Evolutionary conservation across 2,113 vertebrate species (phyloP), one percentile per base, ranked within the genome.

Genomic region (Semnornis frantzii): DNA sequence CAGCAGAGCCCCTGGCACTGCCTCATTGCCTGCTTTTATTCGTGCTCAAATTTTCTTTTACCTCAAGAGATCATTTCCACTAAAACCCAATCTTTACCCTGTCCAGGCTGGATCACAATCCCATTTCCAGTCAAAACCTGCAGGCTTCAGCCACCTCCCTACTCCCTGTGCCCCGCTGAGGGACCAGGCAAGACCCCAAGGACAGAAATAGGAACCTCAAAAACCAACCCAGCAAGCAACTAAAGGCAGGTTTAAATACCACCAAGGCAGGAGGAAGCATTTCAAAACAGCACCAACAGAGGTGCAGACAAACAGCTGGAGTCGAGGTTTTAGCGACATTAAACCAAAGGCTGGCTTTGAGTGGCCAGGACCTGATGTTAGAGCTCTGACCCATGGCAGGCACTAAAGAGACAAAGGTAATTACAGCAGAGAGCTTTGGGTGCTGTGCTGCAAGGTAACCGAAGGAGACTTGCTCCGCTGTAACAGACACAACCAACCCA

Each of bases 61-160:
- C 59, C 37, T 72, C 64, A 54, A 42, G 50, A 21, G 14, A 27
- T 28, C 6, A 0, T 39, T 86, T 37, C 9, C 55, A 33, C 59
- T 2, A 2, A 83, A 86, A 6, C 2, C 5, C 42, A 2, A 2
- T 9, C n/a, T 85, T 73, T 20, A 1, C 33, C 3, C 0, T 10
- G 64, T 5, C n/a, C 20, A 55, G 34, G 12, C 37, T 27, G 33
- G 50, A 6, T 9, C 5, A 23, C 59, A 82, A 63, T 31, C 4
- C 10, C 34, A 18, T 2, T 1, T 1, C 20, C 3, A 1, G 12
- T 5, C 39, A 34, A 71, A 44, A 33, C 23, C 39, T 24, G 9
- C 31, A 23, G 5, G 4, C 11, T 6, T 2, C 4, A 16, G 27
- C 17, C 20, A 10, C 21, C 42, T 63, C 10, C n/a, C 9, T 0